Base-by-base conservation (phyloP, 2,113 vertebrate species). In the Lucifuga dentata region DNA sequence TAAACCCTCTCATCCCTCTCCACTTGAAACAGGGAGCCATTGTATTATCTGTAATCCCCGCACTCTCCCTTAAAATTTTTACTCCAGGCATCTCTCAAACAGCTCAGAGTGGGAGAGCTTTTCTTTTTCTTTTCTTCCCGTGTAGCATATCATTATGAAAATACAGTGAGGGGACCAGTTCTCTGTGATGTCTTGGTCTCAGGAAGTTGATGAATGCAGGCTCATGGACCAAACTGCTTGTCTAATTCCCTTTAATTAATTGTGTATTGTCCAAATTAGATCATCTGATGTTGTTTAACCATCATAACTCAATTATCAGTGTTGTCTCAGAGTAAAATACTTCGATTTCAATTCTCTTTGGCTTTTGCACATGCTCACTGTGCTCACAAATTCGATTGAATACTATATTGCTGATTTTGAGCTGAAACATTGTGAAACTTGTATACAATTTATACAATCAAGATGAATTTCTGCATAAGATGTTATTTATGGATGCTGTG, bases 1-100 rank as follows among this genome's bases (percentile, higher is more conserved):
- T 60, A 68, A 81, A 77, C 57, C 64, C 55, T 73, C 49, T 67
- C 72, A 58, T 40, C 71, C 72, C 52, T 41, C 67, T 78, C 60
- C 50, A 55, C 53, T 62, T 40, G 11, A 64, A 70, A 76, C 60
- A 78, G 71, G 53, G 36, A 49, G 41, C 51, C 29, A 59, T 86
- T 78, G 80, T 80, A 32, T 13, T 33, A 11, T 35, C 8, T 35
- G 33, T 69, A 77, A 75, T 82, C 62, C 72, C 43, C 5, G 21
- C 35, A 21, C 78, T 66, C 68, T 40, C 21, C 36, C 59, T 39
- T 41, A 16, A 44, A 63, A 46, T 50, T 44, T 76, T 63, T 61
- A 24, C 66, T 68, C 71, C 51, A 1, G 40, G 59, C 70, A 63
- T 81, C 59, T 36, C 26, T 62, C 66, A 66, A 40, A 33, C 32